phyloP scores from a whole-genome alignment of 1,140 invertebrate species.

The Drosophila sp. region DNA sequence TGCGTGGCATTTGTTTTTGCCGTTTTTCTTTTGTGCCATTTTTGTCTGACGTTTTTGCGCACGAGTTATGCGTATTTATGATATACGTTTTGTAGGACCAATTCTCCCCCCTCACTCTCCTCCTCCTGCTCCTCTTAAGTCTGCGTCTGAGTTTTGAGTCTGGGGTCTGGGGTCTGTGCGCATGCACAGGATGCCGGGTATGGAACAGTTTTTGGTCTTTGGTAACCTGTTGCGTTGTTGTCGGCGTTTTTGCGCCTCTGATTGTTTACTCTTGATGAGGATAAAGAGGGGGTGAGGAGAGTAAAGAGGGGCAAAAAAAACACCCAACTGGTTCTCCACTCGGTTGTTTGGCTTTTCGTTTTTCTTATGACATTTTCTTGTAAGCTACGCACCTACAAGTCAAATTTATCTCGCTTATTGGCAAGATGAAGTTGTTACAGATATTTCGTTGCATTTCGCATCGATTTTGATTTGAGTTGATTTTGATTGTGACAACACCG shows the following conservation, averaged over 20 bases:
- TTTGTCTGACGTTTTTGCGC: constrained; percentile 79
- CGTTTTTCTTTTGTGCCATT: constrained; percentile 58
- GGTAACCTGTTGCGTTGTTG: constrained; percentile 76
- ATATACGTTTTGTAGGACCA: constrained; percentile 58
- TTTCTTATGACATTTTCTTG: constrained; percentile 77
- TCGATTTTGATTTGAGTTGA: constrained; percentile 61
- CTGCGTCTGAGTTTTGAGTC: constrained; percentile 16
- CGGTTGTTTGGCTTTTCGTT: constrained; percentile 27
- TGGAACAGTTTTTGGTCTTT: constrained; percentile 20
- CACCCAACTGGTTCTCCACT: constrained; percentile 26
- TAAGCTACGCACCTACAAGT: constrained; percentile 78
- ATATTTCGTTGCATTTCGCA: constrained; percentile 45
- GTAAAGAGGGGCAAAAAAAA: not conserved
- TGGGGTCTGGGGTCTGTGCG: constrained; percentile 34
- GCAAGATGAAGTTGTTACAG: constrained; percentile 77
- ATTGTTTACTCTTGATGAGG: constrained; percentile 9
- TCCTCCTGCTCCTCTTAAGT: not conserved
- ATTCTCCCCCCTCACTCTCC: constrained; percentile 24
- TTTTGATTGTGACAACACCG: constrained; percentile 69
- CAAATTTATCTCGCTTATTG: constrained; percentile 74
- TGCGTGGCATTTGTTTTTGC: constrained; percentile 59
- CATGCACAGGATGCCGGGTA: constrained; percentile 45
- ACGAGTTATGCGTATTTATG: constrained; percentile 81
- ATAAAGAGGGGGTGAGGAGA: not conserved
- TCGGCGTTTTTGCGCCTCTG: constrained; percentile 67